Base-by-base conservation (phyloP, 2,888 invertebrate species). In the Eurois occulta region DNA sequence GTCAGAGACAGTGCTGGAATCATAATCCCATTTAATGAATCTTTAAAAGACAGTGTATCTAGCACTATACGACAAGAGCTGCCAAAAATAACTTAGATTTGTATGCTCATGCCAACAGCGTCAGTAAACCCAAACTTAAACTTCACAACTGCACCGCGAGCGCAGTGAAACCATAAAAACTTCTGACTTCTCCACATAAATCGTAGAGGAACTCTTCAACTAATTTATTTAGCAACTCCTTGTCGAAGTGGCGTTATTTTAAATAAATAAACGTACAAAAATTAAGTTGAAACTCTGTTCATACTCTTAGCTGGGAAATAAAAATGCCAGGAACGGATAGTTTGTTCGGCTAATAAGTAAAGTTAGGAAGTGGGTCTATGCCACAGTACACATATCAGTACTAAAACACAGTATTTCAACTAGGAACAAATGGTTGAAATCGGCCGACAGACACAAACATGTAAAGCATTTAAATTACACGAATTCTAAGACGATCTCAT, bases 331-430 rank as follows among this genome's bases (percentile, higher is more conserved):
- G 55, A 79, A 75, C 69, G 68, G 67, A 79, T 86, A 84, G 77
- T 81, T 80, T 70, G 85, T 83, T 81, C 72, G 52, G 78, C 71
- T 89, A 90, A 90, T 91, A 91, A 90, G 86, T 83, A 85, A 91
- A 92, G 90, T 92, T 92, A 81, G 76, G 80, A 88, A 89, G 83
- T 86, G 72, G n/a, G 60, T 69, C 72, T 75, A 60, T 58, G 75
- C 75, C 65, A 65, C 65, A 65, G 41, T n/a, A 41, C 8, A 18
- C 11, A 32, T 41, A 18, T n/a, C 8, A 41, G 18, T 41, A 8
- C 0, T 65, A 41, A n/a, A 3, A 8, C 7, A 28, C 41, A 65
- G 65, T 65, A 65, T 65, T 41, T 28, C 41, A 65, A 41, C 41
- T 41, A 41, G 0, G n/a, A 65, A 65, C 41, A 41, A 41, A 65